Conservation (phyloP, 1,140 invertebrate genomes). For the Tetranychus urticae region DNA sequence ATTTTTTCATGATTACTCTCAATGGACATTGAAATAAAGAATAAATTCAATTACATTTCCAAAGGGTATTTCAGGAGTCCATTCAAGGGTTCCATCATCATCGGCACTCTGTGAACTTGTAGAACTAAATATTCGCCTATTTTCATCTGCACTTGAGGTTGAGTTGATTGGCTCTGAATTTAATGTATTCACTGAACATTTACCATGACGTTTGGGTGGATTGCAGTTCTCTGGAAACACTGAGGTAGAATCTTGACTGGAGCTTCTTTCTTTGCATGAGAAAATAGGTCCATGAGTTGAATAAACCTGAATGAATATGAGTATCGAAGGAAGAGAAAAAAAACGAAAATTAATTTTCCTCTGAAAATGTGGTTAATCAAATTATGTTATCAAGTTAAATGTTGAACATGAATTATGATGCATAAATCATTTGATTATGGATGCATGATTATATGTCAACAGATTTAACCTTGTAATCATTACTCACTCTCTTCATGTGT, state of each 20-base stretch:
- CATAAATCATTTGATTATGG: no score
- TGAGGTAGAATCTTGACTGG: neutral
- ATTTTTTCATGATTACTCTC: neutral
- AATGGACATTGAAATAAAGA: neutral
- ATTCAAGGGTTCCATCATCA: conserved; percentile 49
- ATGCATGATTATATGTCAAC: no score
- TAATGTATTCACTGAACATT: neutral
- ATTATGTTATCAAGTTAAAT: no score
- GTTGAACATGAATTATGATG: no score
- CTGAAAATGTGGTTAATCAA: no score
- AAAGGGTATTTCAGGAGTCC: conserved; percentile 74
- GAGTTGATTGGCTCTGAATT: neutral
- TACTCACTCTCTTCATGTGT: neutral
- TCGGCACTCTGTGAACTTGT: conserved; percentile 23
- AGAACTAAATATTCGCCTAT: neutral
- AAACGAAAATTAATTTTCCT: neutral
- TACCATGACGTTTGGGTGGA: neutral
- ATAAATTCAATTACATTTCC: conserved; percentile 51
- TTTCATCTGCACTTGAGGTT: neutral
- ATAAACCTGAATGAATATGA: neutral
- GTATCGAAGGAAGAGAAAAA: neutral
- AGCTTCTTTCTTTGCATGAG: neutral
- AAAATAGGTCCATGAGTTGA: neutral
- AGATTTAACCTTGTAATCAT: no score
- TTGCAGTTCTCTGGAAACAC: neutral